phyloP scores from a whole-genome alignment of 2,797 vertebrate genomes.

The Falco naumanni region DNA sequence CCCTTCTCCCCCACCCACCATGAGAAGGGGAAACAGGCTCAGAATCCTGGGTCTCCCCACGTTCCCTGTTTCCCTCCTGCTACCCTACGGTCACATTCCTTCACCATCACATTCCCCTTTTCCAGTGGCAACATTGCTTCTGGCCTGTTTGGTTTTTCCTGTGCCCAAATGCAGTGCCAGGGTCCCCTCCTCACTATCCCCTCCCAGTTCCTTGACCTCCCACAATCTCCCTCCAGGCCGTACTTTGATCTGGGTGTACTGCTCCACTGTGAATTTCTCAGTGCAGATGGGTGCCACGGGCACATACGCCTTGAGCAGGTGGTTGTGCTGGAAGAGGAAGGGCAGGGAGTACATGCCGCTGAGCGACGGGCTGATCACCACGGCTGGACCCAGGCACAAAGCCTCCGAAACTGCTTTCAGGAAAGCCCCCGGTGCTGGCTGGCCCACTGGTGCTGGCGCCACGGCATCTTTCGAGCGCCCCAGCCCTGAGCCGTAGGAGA shows the following conservation, averaged over 20 bases:
- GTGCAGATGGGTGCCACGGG: conserved; percentile 97
- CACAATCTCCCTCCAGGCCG: not conserved
- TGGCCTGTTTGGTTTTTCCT: not conserved
- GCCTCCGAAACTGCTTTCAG: conserved; percentile 84
- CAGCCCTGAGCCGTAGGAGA: conserved; percentile 77
- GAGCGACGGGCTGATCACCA: conserved; percentile 93
- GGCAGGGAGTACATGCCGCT: conserved; percentile 98
- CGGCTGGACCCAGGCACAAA: conserved; percentile 81
- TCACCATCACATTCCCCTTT: not conserved
- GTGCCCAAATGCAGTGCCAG: fast-evolving
- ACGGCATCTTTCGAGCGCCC: conserved; percentile 84
- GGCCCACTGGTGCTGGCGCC: conserved; percentile 81
- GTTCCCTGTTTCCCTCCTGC: not conserved
- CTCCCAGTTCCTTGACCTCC: not conserved
- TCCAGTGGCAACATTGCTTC: not conserved
- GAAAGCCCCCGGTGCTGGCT: conserved; percentile 84
- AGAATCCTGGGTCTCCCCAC: not conserved
- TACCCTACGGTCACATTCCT: not conserved
- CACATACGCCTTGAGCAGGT: conserved; percentile 86
- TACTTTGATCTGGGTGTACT: conserved; percentile 88
- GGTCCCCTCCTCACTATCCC: not conserved
- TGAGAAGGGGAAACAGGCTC: not conserved
- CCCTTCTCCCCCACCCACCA: not conserved
- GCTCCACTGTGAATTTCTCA: conserved; percentile 84
- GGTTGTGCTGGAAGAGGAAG: conserved; percentile 85